Evolutionary conservation across 2,888 invertebrate species (phyloP).

Genomic region (Eupithecia pulchellata): DNA sequence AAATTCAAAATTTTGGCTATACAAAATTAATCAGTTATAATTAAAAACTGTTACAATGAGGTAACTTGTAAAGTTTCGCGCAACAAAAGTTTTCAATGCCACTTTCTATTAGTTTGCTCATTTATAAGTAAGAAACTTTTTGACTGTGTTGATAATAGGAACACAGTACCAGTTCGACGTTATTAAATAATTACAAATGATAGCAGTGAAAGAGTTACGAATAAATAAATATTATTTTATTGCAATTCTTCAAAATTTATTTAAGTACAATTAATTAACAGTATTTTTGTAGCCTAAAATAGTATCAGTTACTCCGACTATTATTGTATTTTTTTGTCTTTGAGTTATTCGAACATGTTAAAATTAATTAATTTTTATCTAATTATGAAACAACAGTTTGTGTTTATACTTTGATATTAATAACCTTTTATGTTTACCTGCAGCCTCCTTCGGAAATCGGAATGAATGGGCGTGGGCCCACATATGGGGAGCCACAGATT

Average conservation of each 20-base stretch:
- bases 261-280: no score
- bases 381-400: no score
- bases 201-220: not conserved
- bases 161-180: not conserved
- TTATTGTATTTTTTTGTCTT: not conserved
- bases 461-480: slow-evolving; percentile 67
- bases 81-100: slow-evolving; percentile 18
- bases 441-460: slow-evolving; percentile 81
- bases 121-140: slow-evolving; percentile 13
- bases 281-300: no score
- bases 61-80: slow-evolving; percentile 9
- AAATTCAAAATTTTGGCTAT: not conserved
- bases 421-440: slow-evolving; percentile 33
- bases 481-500: slow-evolving; percentile 78
- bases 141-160: not conserved
- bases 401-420: not conserved
- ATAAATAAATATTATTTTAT: not conserved
- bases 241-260: not conserved
- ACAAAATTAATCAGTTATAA: not conserved
- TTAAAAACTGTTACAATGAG: not conserved
- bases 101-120: slow-evolving; percentile 15
- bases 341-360: not conserved
- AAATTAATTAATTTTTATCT: not conserved
- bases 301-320: not conserved
- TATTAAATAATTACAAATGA: not conserved